These are phyloP conservation scores for Megatriorchis doriae DNA, from an alignment of 2,113 vertebrate species.

Conservation along the genomic window DNA sequence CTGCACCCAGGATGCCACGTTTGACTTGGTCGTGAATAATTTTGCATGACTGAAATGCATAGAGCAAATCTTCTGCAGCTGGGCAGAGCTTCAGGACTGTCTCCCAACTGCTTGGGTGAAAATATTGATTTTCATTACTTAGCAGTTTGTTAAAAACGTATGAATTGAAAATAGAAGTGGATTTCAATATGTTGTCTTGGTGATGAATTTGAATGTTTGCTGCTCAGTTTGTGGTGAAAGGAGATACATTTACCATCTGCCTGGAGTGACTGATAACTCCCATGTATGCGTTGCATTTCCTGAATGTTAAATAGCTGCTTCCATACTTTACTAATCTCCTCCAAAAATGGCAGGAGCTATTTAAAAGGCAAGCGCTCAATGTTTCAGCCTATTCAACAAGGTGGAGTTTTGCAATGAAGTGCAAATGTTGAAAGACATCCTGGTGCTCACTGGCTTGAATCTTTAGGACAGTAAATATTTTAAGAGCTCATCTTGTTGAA, in stretches of 20 bases:
- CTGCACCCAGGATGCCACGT: not conserved
- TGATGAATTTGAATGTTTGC: slow-evolving; percentile 40
- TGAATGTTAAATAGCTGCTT: not conserved
- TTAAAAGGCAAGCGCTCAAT: not conserved
- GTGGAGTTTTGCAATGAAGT: not conserved
- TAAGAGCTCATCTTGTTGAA: not conserved
- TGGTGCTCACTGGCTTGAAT: accelerated
- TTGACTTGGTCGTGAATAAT: accelerated
- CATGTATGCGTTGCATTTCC: not conserved
- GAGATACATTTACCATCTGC: slow-evolving; percentile 56
- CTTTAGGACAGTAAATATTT: not conserved
- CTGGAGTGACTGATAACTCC: slow-evolving; percentile 16
- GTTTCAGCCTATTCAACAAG: accelerated
- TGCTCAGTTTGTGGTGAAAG: slow-evolving; percentile 55
- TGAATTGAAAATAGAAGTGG: not conserved
- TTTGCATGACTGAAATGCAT: accelerated
- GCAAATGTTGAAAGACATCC: not conserved
- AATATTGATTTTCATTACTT: not conserved
- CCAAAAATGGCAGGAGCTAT: not conserved
- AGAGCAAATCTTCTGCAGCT: accelerated
- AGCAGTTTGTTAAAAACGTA: not conserved
- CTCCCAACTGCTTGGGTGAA: not conserved
- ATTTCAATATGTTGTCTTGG: slow-evolving; percentile 24
- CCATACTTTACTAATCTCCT: not conserved
- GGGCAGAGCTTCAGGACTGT: not conserved